phyloP scores from a whole-genome alignment of 2,888 invertebrate genomes.

The Mimachlamys varia region DNA sequence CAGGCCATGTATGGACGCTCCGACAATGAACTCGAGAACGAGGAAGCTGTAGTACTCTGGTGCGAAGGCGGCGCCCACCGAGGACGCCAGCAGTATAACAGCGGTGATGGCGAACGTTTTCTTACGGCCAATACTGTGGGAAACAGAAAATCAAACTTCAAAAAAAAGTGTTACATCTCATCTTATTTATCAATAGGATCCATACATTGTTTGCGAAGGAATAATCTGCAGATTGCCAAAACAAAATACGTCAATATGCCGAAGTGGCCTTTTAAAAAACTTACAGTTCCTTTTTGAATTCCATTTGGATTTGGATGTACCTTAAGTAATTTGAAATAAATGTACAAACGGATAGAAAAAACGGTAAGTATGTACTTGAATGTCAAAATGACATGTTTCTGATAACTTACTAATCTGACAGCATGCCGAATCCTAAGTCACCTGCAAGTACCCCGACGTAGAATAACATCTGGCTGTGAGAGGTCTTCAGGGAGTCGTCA shows the following conservation, averaged over 20 bases:
- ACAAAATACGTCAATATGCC: no score
- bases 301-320: no score
- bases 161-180: neutral
- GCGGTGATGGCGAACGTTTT: conserved; percentile 88
- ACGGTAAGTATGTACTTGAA: no score
- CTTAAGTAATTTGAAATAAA: no score
- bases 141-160: neutral
- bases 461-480: conserved; percentile 41
- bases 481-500: conserved; percentile 38
- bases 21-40: conserved; percentile 87
- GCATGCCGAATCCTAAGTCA: conserved; percentile 40
- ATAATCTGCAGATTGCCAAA: no score
- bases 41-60: conserved; percentile 89
- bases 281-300: no score
- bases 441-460: conserved; percentile 40
- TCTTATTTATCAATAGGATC: neutral
- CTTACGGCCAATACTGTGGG: conserved; percentile 87
- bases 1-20: conserved; percentile 89
- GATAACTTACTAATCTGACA: conserved; percentile 37
- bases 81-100: conserved; percentile 85
- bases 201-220: no score
- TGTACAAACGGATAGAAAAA: no score
- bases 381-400: no score
- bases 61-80: conserved; percentile 87
- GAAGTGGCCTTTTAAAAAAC: no score